Percentiles rank a stretch among this genome's conserved stretches.
phyloP scores from a whole-genome alignment of 2,797 vertebrate genomes.

The Champsocephalus esox region DNA sequence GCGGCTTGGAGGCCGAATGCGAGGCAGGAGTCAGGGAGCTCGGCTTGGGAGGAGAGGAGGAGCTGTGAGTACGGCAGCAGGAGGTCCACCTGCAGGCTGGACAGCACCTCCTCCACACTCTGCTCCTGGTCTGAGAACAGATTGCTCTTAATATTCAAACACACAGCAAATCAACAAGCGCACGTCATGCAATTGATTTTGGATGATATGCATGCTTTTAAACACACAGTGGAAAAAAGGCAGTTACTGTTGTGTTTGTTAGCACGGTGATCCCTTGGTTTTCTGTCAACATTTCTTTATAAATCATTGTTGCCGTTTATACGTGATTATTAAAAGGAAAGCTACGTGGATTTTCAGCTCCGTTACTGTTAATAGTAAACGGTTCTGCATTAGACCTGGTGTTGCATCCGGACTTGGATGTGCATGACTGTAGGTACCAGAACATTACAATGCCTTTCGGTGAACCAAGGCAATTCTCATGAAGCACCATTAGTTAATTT shows the following conservation, averaged over 20 bases:
- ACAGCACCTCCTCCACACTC: constrained; percentile 80
- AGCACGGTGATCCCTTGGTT: too few relatives aligned
- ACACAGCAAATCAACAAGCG: neutral
- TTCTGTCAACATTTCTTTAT: too few relatives aligned
- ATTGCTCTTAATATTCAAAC: neutral
- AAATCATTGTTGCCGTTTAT: too few relatives aligned
- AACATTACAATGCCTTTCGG: neutral
- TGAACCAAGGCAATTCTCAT: neutral
- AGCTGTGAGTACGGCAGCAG: constrained; percentile 87
- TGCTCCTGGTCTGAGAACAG: constrained; percentile 49
- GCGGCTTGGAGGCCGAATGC: constrained; percentile 81
- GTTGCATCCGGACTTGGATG: neutral
- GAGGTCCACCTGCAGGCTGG: constrained; percentile 83
- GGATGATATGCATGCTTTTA: too few relatives aligned
- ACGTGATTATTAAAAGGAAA: neutral
- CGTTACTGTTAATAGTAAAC: neutral
- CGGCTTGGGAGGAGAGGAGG: constrained; percentile 81
- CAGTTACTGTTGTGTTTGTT: too few relatives aligned
- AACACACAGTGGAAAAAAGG: too few relatives aligned
- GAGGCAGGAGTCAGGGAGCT: constrained; percentile 90
- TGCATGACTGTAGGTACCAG: too few relatives aligned
- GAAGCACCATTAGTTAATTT: neutral
- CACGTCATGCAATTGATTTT: neutral
- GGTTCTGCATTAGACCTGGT: neutral
- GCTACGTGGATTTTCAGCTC: neutral